Evolutionary conservation across 2,888 invertebrate species (phyloP), one percentile per base, ranked within the genome.

Genomic region (Drosophila barbarae): DNA sequence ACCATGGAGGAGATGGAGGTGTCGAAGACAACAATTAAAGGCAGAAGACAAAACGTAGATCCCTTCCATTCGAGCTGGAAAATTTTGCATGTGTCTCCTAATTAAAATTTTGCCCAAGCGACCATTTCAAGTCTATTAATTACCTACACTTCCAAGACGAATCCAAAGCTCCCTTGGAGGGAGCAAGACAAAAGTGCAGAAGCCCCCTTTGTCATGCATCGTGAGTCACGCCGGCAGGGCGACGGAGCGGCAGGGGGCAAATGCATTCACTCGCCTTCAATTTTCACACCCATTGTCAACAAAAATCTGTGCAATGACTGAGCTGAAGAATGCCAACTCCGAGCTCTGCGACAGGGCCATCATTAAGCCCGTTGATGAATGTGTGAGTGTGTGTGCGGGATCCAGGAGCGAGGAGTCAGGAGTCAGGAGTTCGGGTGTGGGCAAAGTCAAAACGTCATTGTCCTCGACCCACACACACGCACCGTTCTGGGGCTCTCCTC

Each of bases 201-300:
- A 41, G 23, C 18, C 6, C 32, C 42, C 47, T 49, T 44, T 55
- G 53, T 55, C 56, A 39, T 51, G 41, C 50, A 41, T 49, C 61
- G 67, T 67, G 60, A 63, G 65, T 64, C 46, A 13, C 46, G 30
- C 7, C 18, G 56, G 30, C 38, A 49, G 47, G 23, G 18, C 23
- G n/a, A n/a, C 42, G 49, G 28, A 5, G 39, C 18, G 61, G 50
- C 38, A 42, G 46, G 72, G 53, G 58, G 35, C 72, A 83, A 80
- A 76, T 84, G 81, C 82, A 81, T 84, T 81, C 84, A 84, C 84
- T 84, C 77, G 82, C 82, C 82, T 81, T 81, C 82, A 81, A 81
- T 81, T 81, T 81, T 84, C 84, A 81, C 84, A 81, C 76, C 72
- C 84, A 81, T 84, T 81, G 81, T 81, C 81, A 84, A 80, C 81